Evolutionary conservation across 1,140 invertebrate species (phyloP).

Genomic region (Drosophila sulfurigaster): DNA sequence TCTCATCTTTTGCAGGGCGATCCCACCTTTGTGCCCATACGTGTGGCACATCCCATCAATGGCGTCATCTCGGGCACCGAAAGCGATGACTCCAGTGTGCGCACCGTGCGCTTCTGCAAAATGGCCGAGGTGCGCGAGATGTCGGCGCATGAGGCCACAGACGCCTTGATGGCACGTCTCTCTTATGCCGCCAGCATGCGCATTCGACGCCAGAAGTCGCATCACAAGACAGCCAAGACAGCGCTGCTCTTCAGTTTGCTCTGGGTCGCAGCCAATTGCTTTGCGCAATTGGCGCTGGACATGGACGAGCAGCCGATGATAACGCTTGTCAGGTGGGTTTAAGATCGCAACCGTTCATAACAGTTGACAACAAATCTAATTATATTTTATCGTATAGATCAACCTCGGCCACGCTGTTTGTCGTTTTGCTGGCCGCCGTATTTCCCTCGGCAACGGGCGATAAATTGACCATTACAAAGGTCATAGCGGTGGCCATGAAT

Average conservation of each 20-base stretch:
- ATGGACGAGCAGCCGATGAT: slow-evolving; percentile 91
- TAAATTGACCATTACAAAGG: slow-evolving; percentile 92
- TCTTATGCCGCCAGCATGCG: slow-evolving; percentile 93
- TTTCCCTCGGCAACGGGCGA: slow-evolving; percentile 92
- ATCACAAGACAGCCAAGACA: slow-evolving; percentile 89
- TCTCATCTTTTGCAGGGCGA: slow-evolving; percentile 87
- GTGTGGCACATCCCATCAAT: slow-evolving; percentile 86
- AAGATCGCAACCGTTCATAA: neutral
- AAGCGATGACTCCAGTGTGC: slow-evolving; percentile 92
- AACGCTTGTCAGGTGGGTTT: slow-evolving; percentile 88
- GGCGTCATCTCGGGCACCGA: slow-evolving; percentile 90
- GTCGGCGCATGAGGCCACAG: slow-evolving; percentile 92
- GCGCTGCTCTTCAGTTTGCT: slow-evolving; percentile 92
- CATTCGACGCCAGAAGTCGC: slow-evolving; percentile 85
- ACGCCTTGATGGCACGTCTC: slow-evolving; percentile 92
- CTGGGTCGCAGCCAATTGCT: slow-evolving; percentile 86
- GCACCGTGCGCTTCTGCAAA: slow-evolving; percentile 93
- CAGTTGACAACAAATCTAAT: neutral
- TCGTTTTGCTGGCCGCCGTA: slow-evolving; percentile 91
- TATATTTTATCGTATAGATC: slow-evolving; percentile 14
- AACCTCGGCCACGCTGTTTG: slow-evolving; percentile 94
- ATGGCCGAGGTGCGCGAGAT: slow-evolving; percentile 93
- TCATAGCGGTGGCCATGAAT: slow-evolving; percentile 91
- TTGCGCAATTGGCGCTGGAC: slow-evolving; percentile 91
- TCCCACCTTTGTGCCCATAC: slow-evolving; percentile 93